Evolutionary conservation across 2,113 vertebrate species (phyloP), one percentile per base, ranked within the genome.

Genomic region (Macquaria ambigua): DNA sequence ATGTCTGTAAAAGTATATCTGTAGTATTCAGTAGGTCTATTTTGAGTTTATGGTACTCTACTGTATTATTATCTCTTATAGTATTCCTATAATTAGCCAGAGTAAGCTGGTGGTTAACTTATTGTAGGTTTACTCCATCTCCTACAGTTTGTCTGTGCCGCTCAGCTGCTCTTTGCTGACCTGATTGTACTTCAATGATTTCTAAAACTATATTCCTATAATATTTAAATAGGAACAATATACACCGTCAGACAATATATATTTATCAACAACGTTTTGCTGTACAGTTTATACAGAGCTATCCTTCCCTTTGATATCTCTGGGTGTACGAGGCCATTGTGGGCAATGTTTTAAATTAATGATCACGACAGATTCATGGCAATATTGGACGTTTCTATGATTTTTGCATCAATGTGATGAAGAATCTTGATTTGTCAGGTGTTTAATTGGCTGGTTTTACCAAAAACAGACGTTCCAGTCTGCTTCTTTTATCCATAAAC

Each of bases 1-100:
- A 25, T 46, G 23, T 66, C 21, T n/a, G 2, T 69, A 69, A 50
- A 10, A 10, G 25, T 52, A 52, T 34, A 25, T 63, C 74, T 77
- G 50, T 21, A 3, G 16, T 55, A 25, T n/a, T 16, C 50, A 8
- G 4, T 61, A 4, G 15, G 59, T 61, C 5, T 70, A 70, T 37
- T 41, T 43, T 28, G 63, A 31, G 37, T 67, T 67, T 6, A 56
- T 16, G n/a, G n/a, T 43, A 12, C 41, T 39, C 8, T 9, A 31
- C 62, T 41, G 23, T 74, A 9, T 85, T 37, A 76, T 80, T 63
- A 76, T 76, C 15, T 58, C 11, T 58, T 28, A 15, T 7, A 46
- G 64, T 68, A 6, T 56, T 43, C 39, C 55, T 79, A 12, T 79
- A 70, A 61, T 79, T n/a, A 50, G 66, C 41, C 14, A 1, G 7